Percentiles rank a stretch among this genome's conserved stretches.
phyloP scores from a whole-genome alignment of 2,888 invertebrate species.

The Leptinotarsa haldemani region DNA sequence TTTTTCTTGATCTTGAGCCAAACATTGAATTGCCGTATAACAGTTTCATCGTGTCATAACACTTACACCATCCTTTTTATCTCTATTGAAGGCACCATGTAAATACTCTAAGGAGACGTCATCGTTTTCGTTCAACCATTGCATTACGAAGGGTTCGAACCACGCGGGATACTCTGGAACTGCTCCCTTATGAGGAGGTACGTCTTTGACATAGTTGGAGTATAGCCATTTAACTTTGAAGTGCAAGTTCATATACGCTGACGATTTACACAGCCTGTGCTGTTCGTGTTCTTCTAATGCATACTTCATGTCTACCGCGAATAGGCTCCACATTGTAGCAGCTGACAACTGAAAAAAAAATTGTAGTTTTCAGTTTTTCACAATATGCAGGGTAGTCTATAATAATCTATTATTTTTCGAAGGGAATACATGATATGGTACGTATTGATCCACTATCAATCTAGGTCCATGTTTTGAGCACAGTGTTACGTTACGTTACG shows the following conservation, averaged over 20 bases:
- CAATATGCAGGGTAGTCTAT: not conserved
- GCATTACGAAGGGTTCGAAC: slow-evolving; percentile 99
- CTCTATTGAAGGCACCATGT: slow-evolving; percentile 97
- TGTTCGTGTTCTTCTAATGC: slow-evolving; percentile 98
- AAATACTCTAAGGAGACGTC: slow-evolving; percentile 98
- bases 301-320: slow-evolving; percentile 97
- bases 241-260: slow-evolving; percentile 99
- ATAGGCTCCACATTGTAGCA: slow-evolving; percentile 96
- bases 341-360: slow-evolving; percentile 83
- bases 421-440: too few species aligned
- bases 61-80: slow-evolving; percentile 93
- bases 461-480: too few species aligned
- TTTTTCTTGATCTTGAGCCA: too few species aligned
- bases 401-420: too few species aligned
- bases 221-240: slow-evolving; percentile 99
- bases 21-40: not conserved
- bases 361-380: too few species aligned
- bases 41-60: not conserved
- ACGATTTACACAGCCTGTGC: slow-evolving; percentile 94
- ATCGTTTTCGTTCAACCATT: slow-evolving; percentile 99
- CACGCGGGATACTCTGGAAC: slow-evolving; percentile 99
- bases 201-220: slow-evolving; percentile 97
- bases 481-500: too few species aligned
- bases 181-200: slow-evolving; percentile 93
- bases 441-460: too few species aligned